Base-by-base conservation (phyloP, 2,797 vertebrate genomes). In the Prionace glauca region DNA sequence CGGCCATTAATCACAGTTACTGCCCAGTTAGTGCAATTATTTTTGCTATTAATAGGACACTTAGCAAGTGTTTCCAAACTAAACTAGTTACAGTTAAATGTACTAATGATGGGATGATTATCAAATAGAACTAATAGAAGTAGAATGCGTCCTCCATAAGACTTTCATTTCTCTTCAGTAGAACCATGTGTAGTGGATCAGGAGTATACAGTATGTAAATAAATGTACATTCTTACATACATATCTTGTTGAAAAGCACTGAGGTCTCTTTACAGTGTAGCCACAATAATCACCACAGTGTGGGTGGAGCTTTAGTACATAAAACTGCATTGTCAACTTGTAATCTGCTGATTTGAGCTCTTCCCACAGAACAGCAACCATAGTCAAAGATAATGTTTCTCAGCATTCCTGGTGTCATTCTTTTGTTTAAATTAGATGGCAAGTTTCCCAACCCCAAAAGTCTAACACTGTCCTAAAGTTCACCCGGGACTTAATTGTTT, bases 291-390 rank as follows among this genome's bases (percentile, higher is more conserved):
- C 92, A 72, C 56, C 88, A 69, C 20, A 94, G 18, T 62, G 60
- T 91, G 56, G 88, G 88, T 65, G 88, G 88, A 91, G 56, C 88
- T 94, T 94, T 26, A 71, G 92, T 72, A 69, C 67, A 94, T 94
- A 94, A 84, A 72, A 94, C 67, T 26, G 69, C 67, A 69, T 72
- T 94, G 92, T 72, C 67, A 94, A 72, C 65, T 94, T 41, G 36
- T 94, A 94, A 94, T 94, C 67, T 94, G 92, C 36, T 94, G 67
- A 94, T 94, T 94, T 69, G 67, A 69, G 65, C 92, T 94, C 67
- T 72, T 94, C 67, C 67, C 67, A 94, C 67, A 94, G 69, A 71
- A 94, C 92, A 94, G 67, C n/a, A 72, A 72, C 67, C 67, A 94
- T 45, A 71, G 65, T 94, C n/a, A 94, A 71, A 94, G 36, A 94